Evolutionary conservation across 2,888 invertebrate genomes (phyloP), one percentile per base, ranked within the genome.

Genomic region (Cyclophora punctaria): DNA sequence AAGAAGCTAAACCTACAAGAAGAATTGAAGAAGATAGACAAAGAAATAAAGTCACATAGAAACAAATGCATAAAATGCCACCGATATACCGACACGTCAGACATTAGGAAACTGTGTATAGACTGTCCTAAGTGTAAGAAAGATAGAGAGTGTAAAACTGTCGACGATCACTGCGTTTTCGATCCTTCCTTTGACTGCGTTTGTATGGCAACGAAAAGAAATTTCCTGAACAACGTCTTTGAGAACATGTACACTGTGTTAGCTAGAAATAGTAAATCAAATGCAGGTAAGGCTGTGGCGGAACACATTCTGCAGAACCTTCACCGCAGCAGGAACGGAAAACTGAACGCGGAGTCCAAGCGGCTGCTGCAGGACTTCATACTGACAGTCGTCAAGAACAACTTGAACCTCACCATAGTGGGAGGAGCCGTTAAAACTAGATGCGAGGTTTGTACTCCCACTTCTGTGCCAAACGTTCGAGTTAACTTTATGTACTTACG

Each of bases 371-470:
- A 86, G 52, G 72, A 80, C 0, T 88, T 85, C 52, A 70, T 88
- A 48, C 58, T 87, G 52, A 69, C 62, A 6, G 73, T 73, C 0
- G 72, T 86, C 0, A 85, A 77, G 56, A 80, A 78, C 58, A 80
- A 87, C 67, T 75, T 87, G 57, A 81, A 82, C 62, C 67, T 83
- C 53, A 84, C 85, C 0, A 81, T 88, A 34, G 68, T 87, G 42
- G 87, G 86, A 44, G 88, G 87, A 40, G 87, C 88, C 48, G 79
- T 84, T 2, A 88, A 87, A 57, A 88, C 88, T 2, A 74, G 87
- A 54, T 88, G 88, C 58, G 87, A 88, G 75, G 87, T 55, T 42
- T 52, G 54, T 44, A 20, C 20, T 20, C 20, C 20, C 20, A 20
- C 20, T 20, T 20, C 20, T 20, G 20, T 20, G 1, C 20, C 20